Evolutionary conservation across 2,113 vertebrate species (phyloP), one percentile per base, ranked within the genome.

Genomic region (Osmerus eperlanus): DNA sequence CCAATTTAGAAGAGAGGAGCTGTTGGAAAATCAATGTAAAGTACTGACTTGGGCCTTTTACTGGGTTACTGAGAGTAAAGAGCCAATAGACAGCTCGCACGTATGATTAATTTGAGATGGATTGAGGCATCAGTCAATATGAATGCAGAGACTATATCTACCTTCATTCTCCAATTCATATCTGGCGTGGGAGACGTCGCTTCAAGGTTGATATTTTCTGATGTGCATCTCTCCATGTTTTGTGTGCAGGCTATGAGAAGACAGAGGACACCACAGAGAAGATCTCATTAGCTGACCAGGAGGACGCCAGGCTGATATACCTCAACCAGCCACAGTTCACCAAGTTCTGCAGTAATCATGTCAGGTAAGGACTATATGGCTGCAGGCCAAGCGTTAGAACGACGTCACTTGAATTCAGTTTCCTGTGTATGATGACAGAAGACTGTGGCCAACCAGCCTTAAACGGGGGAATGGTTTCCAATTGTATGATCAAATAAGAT

Each of bases 291-390:
- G 64, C 64, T 51, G 64, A 51, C 64, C 64, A 65, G 36, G 64
- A 65, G 47, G 64, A 65, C 3, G 64, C 64, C 5, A 36, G 64
- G 19, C 36, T 65, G 18, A 65, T 65, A 13, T 65, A 29, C 64
- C 64, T 65, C 64, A 65, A 65, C n/a, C 64, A 65, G 41, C 32
- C 41, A 11, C 64, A 65, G 64, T 65, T 65, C 15, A 65, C 64
- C 32, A 65, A 65, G 64, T 65, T 65, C 19, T 65, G 64, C 41
- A 65, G 19, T 19, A 65, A 65, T 65, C 64, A 23, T 3, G 64
- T 65, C 36, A 65, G 64, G 64, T 65, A 65, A 65, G 64, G 36
- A 5, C 18, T 65, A 15, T 9, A 7, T 41, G 21, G 14, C 23
- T 62, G 14, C 16, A 18, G 36, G 29, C 25, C 14, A 8, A 18